Conservation (phyloP, 2,113 vertebrate species). For the Chlamydotis undulata region DNA sequence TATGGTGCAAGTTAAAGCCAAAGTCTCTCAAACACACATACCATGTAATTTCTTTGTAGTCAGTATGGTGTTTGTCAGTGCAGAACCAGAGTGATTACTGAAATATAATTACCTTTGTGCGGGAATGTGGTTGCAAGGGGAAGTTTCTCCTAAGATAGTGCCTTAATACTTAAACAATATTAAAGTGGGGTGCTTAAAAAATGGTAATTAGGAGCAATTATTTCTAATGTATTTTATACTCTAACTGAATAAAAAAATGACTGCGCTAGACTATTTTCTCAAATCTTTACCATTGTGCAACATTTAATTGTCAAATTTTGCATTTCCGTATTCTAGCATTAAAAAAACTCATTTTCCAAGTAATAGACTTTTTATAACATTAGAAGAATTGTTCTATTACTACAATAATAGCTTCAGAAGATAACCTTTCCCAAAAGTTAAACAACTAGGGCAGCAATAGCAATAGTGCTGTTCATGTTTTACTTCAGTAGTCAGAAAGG, state of each 20-base stretch:
- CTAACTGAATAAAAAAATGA: background rate
- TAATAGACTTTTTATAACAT: background rate
- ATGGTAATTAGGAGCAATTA: background rate
- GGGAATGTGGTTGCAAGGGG: background rate
- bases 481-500: background rate
- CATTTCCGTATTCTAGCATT: background rate
- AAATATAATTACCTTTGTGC: background rate
- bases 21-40: background rate
- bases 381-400: background rate
- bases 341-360: background rate
- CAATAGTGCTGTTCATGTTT: background rate
- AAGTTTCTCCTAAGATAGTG: background rate
- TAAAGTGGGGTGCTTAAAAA: background rate
- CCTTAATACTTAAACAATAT: background rate
- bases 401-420: background rate
- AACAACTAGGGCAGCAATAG: background rate
- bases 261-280: background rate
- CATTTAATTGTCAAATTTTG: background rate
- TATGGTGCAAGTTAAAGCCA: background rate
- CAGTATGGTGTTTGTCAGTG: background rate
- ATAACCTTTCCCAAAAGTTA: background rate
- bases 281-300: background rate
- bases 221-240: background rate
- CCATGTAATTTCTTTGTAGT: background rate
- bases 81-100: slow-evolving; percentile 8